These are phyloP conservation scores for Furcula furcula DNA, from an alignment of 2,888 invertebrate genomes.

Conservation along the genomic window DNA sequence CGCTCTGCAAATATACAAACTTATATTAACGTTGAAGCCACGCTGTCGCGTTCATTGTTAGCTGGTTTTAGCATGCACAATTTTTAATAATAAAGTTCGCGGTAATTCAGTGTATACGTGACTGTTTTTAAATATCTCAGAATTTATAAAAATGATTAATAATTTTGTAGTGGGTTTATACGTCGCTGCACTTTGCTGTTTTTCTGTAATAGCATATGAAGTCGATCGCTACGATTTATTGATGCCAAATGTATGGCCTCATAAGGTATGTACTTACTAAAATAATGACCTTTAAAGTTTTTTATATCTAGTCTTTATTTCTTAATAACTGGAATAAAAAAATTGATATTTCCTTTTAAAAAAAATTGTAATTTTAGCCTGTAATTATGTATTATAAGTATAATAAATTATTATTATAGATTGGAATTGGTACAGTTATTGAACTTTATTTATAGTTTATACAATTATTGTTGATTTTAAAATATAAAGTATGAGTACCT, in stretches of 20 bases:
- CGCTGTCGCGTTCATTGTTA: constrained; percentile 6
- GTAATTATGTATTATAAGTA: no score
- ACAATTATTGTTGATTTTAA: no score
- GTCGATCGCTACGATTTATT: constrained; percentile 84
- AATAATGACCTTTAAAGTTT: no score
- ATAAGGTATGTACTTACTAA: constrained; percentile 84
- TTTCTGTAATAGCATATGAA: constrained; percentile 45
- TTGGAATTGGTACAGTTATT: no score
- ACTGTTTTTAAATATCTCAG: constrained; percentile 10
- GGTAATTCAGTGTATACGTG: constrained; percentile 7
- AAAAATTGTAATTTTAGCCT: no score
- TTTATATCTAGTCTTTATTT: no score
- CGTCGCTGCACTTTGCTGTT: constrained; percentile 33
- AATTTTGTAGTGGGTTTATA: constrained; percentile 34
- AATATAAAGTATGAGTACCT: no score
- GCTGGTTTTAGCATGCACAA: neutral
- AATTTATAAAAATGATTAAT: constrained; percentile 33
- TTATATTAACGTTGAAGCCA: constrained; percentile 26
- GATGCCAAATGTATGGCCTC: constrained; percentile 92
- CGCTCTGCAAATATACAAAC: constrained; percentile 31
- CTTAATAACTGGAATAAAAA: no score
- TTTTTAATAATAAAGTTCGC: constrained; percentile 4
- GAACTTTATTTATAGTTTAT: no score
- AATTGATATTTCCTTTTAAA: no score
- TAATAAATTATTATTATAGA: no score